Conservation (phyloP, 2,888 invertebrate species). For the Xestia sexstrigata region DNA sequence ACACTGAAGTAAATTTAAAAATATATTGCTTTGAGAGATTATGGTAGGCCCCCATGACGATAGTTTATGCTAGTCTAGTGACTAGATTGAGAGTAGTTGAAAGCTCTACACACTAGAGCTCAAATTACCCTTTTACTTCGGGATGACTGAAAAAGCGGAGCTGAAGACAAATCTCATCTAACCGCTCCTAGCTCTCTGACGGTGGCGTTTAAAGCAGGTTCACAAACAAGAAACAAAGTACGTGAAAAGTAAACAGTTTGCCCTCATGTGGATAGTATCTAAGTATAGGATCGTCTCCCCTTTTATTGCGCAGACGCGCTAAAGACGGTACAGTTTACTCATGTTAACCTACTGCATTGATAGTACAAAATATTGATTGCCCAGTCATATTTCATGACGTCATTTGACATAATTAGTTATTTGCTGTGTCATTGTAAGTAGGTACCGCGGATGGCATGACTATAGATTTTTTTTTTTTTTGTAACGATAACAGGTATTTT, state of each 20-base stretch:
- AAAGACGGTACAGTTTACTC: background rate
- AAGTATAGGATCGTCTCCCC: too few species aligned
- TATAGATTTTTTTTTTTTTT: conserved; percentile 10
- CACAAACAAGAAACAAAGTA: background rate
- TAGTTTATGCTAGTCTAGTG: background rate
- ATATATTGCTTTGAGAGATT: background rate
- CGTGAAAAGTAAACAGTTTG: background rate
- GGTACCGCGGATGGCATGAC: conserved; percentile 34
- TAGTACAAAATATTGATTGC: conserved; percentile 48
- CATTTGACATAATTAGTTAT: conserved; percentile 34
- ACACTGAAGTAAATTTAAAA: background rate
- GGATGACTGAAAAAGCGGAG: background rate
- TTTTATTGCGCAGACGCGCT: background rate
- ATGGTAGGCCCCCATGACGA: background rate
- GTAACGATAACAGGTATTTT: conserved; percentile 15
- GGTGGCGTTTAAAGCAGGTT: too few species aligned
- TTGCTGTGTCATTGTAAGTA: conserved; percentile 53
- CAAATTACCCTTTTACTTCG: background rate
- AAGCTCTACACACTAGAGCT: background rate
- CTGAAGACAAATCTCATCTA: background rate
- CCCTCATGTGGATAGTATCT: background rate
- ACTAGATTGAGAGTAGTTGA: background rate
- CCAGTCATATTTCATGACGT: conserved; percentile 35
- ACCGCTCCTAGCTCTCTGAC: background rate
- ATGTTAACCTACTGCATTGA: conserved; percentile 7